These are phyloP conservation scores for Ameiurus melas DNA, from an alignment of 2,113 vertebrate species.

Conservation along the genomic window DNA sequence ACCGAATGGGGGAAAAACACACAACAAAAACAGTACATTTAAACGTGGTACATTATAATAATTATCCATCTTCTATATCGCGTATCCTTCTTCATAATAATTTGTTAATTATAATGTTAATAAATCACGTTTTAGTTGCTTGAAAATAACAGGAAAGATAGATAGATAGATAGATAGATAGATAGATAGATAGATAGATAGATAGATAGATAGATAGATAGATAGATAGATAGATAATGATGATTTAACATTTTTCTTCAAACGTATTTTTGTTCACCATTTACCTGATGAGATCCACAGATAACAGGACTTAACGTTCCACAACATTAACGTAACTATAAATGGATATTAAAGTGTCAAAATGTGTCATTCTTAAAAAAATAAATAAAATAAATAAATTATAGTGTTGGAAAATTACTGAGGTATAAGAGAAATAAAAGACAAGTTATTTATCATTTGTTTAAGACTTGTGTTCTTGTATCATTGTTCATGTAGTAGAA, in stretches of 20 bases:
- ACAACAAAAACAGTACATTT: neutral
- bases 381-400: no score
- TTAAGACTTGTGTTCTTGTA: neutral
- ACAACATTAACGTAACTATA: no score
- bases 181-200: neutral
- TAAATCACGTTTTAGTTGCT: neutral
- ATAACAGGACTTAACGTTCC: no score
- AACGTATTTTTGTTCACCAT: neutral
- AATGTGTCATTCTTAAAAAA: no score
- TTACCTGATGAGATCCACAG: neutral
- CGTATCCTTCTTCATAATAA: no score
- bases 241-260: neutral
- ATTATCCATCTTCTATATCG: neutral
- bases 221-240: neutral
- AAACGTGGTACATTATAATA: neutral
- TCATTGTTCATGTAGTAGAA: neutral
- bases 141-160: neutral
- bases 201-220: no score
- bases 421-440: neutral
- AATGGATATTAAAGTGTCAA: no score
- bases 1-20: neutral
- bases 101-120: neutral
- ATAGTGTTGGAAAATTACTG: neutral
- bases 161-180: no score
- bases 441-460: neutral